These are phyloP conservation scores for Mesorhabditis belari DNA, from an alignment of 2,888 invertebrate genomes.

Conservation along the genomic window DNA sequence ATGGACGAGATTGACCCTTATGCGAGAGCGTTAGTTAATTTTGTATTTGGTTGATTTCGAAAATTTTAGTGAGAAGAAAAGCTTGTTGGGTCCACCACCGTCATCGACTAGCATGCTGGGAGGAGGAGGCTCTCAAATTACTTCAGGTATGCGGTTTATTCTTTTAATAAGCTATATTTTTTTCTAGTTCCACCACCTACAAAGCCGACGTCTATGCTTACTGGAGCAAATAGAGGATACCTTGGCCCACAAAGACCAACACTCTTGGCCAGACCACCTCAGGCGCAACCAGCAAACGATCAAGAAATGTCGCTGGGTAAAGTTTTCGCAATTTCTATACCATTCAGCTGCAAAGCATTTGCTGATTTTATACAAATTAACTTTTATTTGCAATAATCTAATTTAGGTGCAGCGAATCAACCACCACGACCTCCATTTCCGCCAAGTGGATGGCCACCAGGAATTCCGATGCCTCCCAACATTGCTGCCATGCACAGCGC, in stretches of 20 bases:
- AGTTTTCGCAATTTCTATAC: no score
- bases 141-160: no score
- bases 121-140: background rate
- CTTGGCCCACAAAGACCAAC: background rate
- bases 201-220: background rate
- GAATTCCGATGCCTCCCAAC: background rate
- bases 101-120: constrained; percentile 5
- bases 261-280: background rate
- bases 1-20: background rate
- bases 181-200: background rate
- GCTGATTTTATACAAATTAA: no score
- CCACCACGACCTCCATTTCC: background rate
- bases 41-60: no score
- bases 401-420: background rate
- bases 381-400: background rate
- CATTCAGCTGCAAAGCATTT: no score
- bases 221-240: background rate
- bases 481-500: background rate
- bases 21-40: no score
- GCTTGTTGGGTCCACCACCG: constrained; percentile 16
- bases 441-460: background rate
- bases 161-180: no score
- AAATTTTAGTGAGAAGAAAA: constrained; percentile 6
- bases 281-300: no score
- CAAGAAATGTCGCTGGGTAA: no score